Evolutionary conservation across 2,888 invertebrate species (phyloP).

Genomic region (Conchocele bisecta): DNA sequence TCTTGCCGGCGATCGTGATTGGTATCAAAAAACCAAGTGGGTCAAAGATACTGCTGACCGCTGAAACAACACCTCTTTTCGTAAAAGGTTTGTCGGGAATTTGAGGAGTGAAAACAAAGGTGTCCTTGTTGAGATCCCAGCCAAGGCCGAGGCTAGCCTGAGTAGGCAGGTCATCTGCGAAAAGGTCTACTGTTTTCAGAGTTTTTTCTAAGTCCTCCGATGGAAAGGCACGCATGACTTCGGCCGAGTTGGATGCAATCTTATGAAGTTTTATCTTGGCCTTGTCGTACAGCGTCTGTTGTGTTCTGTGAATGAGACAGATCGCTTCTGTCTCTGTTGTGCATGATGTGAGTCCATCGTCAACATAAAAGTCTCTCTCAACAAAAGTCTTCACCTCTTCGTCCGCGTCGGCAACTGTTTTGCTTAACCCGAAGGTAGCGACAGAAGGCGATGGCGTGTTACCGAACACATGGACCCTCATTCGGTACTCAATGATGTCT

Average conservation of each 20-base stretch:
- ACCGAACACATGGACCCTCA: conserved; percentile 15
- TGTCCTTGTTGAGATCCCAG: conserved; percentile 5
- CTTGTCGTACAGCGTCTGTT: background rate
- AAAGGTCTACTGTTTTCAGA: background rate
- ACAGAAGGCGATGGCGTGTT: conserved; percentile 24
- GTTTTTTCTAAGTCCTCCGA: background rate
- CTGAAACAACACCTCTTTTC: background rate
- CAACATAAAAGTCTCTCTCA: background rate
- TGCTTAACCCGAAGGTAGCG: conserved; percentile 30
- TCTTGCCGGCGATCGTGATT: background rate
- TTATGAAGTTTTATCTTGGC: background rate
- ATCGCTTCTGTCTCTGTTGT: background rate
- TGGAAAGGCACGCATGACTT: background rate
- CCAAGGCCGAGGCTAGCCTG: background rate
- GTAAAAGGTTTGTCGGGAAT: conserved; percentile 2
- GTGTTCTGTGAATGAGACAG: background rate
- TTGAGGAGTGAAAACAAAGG: background rate
- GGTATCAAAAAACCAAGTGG: conserved; percentile 2
- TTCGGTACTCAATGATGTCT: conserved; percentile 14
- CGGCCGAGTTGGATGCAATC: background rate
- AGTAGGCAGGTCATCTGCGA: background rate
- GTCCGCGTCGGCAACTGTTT: background rate
- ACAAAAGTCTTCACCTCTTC: background rate
- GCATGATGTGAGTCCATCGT: background rate
- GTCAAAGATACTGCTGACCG: background rate